Evolutionary conservation across 2,113 vertebrate species (phyloP).

Genomic region (Mastomys coucha): DNA sequence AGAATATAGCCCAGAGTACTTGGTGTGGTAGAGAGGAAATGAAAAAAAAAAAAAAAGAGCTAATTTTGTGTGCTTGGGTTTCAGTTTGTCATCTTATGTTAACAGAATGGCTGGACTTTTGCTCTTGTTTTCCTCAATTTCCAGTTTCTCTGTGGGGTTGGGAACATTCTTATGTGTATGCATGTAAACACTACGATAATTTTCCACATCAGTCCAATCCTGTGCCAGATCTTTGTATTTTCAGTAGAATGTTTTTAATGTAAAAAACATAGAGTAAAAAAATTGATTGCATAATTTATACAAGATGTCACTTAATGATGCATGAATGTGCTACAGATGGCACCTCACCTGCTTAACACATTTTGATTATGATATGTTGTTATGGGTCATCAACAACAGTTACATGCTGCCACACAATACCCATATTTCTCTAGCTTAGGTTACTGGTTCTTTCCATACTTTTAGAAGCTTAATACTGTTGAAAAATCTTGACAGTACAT

Average conservation of each 20-base stretch:
- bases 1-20: not conserved
- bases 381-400: not conserved
- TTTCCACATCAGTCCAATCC: not conserved
- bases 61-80: not conserved
- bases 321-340: not conserved
- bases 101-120: not conserved
- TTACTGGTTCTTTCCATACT: conserved; percentile 14
- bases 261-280: not conserved
- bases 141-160: rapidly evolving
- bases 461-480: not conserved
- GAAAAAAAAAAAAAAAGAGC: not conserved
- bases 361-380: conserved; percentile 28
- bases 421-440: not conserved
- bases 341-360: conserved; percentile 39
- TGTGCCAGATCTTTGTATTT: not conserved
- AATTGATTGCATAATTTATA: conserved; percentile 31
- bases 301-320: conserved; percentile 25
- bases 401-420: not conserved
- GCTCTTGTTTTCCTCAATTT: not conserved
- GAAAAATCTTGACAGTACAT: not conserved
- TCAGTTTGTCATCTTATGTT: not conserved
- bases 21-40: not conserved
- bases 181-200: not conserved
- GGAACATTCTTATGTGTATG: not conserved
- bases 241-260: conserved; percentile 43